Conservation (phyloP, 2,797 vertebrate genomes). For the Apodemus agrarius region DNA sequence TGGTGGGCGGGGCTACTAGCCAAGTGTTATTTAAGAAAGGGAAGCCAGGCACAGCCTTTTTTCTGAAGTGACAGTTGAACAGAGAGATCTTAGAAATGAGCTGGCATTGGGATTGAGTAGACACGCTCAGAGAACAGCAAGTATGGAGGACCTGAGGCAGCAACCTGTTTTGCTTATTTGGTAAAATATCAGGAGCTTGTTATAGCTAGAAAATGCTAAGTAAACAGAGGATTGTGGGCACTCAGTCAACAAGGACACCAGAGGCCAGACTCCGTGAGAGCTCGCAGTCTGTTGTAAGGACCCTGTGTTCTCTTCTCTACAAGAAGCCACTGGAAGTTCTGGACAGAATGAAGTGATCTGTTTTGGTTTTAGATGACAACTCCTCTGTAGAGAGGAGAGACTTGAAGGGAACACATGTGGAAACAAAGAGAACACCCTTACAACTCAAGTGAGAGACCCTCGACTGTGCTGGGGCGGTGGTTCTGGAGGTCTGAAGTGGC, state of each 20-base stretch:
- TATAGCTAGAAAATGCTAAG: neutral
- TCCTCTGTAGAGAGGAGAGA: neutral
- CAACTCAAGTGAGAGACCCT: neutral
- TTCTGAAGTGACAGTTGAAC: neutral
- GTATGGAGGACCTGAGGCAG: neutral
- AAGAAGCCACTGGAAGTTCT: neutral
- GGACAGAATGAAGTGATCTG: neutral
- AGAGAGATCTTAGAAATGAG: neutral
- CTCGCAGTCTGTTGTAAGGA: neutral
- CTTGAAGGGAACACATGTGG: neutral
- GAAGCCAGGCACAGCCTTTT: neutral
- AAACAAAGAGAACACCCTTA: neutral
- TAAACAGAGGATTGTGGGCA: neutral
- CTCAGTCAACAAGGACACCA: neutral
- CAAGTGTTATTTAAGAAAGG: neutral
- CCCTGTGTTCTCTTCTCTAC: neutral
- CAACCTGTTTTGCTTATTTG: neutral
- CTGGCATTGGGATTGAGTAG: neutral
- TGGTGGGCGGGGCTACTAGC: fast-evolving
- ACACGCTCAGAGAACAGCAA: neutral
- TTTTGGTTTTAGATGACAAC: neutral
- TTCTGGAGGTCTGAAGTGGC: neutral
- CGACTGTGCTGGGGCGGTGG: neutral
- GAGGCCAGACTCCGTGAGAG: neutral
- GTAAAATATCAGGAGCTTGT: neutral